Percentiles rank a stretch among this genome's conserved stretches.
Evolutionary conservation across 2,113 vertebrate species (phyloP).

Genomic region (Hystrix brachyura): DNA sequence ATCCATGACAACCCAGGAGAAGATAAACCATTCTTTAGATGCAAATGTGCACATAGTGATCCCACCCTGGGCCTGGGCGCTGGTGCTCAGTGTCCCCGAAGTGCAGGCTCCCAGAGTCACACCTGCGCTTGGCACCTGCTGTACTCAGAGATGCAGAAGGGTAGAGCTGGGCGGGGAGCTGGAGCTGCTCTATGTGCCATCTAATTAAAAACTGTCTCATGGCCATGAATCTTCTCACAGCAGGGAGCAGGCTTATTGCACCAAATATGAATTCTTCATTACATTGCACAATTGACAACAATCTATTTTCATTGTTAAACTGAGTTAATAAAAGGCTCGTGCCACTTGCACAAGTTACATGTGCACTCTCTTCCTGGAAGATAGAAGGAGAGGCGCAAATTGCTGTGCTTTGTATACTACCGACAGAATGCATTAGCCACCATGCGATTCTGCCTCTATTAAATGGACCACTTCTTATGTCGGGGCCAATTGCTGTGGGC

Average conservation of each 20-base stretch:
- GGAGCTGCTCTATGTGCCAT: too few species aligned
- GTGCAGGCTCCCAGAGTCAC: neutral
- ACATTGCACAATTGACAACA: neutral
- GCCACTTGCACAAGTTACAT: neutral
- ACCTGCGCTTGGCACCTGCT: neutral
- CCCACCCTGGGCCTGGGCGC: too few species aligned
- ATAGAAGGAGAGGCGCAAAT: neutral
- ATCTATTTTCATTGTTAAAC: neutral
- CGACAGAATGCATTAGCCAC: neutral
- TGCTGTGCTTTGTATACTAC: neutral
- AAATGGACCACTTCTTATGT: neutral
- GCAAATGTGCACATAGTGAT: neutral
- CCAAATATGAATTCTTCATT: neutral
- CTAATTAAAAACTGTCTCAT: neutral
- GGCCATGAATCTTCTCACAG: neutral
- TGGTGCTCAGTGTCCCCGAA: too few species aligned
- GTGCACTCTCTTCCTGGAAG: conserved; percentile 27
- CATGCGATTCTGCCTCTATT: fast-evolving
- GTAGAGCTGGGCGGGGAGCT: fast-evolving
- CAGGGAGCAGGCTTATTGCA: neutral
- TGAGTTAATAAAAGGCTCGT: neutral
- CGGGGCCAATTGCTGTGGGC: fast-evolving
- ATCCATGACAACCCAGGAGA: neutral
- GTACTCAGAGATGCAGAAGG: neutral
- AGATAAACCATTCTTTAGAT: neutral